These are phyloP conservation scores for Electrona antarctica DNA, from an alignment of 2,113 vertebrate species.

Conservation along the genomic window DNA sequence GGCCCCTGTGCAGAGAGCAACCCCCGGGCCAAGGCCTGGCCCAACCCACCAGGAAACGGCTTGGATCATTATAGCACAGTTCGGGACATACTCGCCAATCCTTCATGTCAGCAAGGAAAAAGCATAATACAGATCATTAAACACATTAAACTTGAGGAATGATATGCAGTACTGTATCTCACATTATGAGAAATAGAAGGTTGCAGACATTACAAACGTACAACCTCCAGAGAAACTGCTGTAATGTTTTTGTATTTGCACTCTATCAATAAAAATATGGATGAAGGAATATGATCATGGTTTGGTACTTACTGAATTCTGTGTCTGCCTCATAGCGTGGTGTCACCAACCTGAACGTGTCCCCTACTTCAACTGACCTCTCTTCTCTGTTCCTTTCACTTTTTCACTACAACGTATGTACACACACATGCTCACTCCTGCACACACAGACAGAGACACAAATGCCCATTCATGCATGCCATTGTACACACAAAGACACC, in stretches of 20 bases:
- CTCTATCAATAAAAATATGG: neutral
- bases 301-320: slow-evolving; percentile 10
- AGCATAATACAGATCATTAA: neutral
- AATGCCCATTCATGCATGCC: slow-evolving; percentile 28
- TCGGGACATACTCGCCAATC: slow-evolving; percentile 4
- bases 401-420: slow-evolving; percentile 38
- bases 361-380: slow-evolving; percentile 39
- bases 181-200: neutral
- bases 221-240: neutral
- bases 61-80: slow-evolving; percentile 5
- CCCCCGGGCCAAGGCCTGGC: slow-evolving; percentile 24
- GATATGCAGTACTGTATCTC: neutral
- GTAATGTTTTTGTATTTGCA: neutral
- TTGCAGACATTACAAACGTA: neutral
- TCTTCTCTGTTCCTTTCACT: slow-evolving; percentile 39
- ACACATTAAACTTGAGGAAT: neutral
- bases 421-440: slow-evolving; percentile 50
- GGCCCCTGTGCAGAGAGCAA: slow-evolving; percentile 50
- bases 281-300: neutral
- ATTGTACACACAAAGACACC: slow-evolving; percentile 27
- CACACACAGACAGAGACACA: slow-evolving; percentile 28
- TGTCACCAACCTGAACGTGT: slow-evolving; percentile 13
- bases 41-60: slow-evolving; percentile 32
- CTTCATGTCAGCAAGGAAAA: slow-evolving; percentile 15
- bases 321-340: neutral